These are phyloP conservation scores for Channa striata DNA, from an alignment of 2,797 vertebrate genomes.

Conservation along the genomic window DNA sequence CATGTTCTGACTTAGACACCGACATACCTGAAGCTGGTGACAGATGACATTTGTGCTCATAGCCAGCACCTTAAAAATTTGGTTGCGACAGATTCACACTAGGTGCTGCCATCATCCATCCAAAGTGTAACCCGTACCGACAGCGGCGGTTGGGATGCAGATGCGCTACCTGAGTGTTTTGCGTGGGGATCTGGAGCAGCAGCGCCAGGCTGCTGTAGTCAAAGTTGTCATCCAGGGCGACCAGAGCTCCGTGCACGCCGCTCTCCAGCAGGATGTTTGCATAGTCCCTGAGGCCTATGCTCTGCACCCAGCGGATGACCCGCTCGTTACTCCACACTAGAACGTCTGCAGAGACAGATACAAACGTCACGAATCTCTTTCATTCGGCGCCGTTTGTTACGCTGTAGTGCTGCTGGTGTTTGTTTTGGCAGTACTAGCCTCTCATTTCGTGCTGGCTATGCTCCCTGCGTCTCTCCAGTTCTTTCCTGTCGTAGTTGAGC, in stretches of 20 bases:
- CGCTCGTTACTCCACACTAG: slow-evolving; percentile 98
- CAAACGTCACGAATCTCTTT: not conserved
- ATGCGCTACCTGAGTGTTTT: slow-evolving; percentile 93
- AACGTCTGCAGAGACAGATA: slow-evolving; percentile 84
- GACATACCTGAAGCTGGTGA: slow-evolving; percentile 19
- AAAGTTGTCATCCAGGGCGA: slow-evolving; percentile 97
- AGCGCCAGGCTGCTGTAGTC: slow-evolving; percentile 98
- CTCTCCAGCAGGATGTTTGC: slow-evolving; percentile 96
- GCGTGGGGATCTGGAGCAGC: slow-evolving; percentile 96
- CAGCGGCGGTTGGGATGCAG: not conserved
- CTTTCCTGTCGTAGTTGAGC: slow-evolving; percentile 98
- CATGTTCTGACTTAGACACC: slow-evolving; percentile 52
- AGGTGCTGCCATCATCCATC: not conserved
- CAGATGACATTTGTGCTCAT: slow-evolving; percentile 16
- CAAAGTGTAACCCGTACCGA: not conserved
- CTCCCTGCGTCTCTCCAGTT: slow-evolving; percentile 96
- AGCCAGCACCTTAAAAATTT: slow-evolving; percentile 24
- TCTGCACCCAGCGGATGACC: slow-evolving; percentile 98
- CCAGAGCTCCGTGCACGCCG: slow-evolving; percentile 96
- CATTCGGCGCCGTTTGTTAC: too few relatives aligned
- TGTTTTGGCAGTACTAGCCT: slow-evolving; percentile 73
- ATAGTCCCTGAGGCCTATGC: slow-evolving; percentile 96
- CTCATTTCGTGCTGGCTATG: slow-evolving; percentile 97
- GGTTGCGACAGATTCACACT: too few relatives aligned
- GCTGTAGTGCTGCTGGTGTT: rapidly evolving